phyloP scores from a whole-genome alignment of 2,797 vertebrate species.

The Peromyscus eremicus region DNA sequence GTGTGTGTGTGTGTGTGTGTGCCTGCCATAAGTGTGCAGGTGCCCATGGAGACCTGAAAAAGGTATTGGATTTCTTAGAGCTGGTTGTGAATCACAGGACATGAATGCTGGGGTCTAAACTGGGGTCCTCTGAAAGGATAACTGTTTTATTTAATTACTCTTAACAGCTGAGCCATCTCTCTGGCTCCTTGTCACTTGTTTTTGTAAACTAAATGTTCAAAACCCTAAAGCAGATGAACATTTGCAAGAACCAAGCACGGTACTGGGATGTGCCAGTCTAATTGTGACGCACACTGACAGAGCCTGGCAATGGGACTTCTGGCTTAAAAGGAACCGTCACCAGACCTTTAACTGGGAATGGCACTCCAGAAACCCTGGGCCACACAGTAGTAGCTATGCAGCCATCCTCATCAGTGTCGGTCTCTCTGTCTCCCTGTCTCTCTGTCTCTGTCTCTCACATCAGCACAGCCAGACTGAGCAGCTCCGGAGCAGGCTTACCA shows the following conservation, averaged over 20 bases:
- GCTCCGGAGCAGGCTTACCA: constrained; percentile 89
- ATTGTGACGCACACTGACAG: background rate
- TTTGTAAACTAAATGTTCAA: constrained; percentile 40
- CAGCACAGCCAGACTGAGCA: background rate
- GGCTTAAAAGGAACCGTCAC: background rate
- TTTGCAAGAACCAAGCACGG: background rate
- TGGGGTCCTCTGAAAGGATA: background rate
- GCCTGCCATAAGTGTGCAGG: background rate
- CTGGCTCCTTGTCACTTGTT: background rate
- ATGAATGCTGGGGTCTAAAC: background rate
- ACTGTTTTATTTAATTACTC: background rate
- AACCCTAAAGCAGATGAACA: background rate
- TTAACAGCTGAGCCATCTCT: background rate
- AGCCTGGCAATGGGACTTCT: background rate
- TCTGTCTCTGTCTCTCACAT: background rate
- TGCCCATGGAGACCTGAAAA: background rate
- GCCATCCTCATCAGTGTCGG: background rate
- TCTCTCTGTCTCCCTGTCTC: background rate
- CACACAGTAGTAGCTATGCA: no score
- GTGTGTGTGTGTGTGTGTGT: no score
- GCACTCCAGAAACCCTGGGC: background rate
- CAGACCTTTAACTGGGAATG: background rate
- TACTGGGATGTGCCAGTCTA: background rate
- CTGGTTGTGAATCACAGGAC: background rate
- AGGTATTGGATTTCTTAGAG: background rate